Evolutionary conservation across 2,888 invertebrate genomes (phyloP).

Genomic region (Maniola hyperantus): DNA sequence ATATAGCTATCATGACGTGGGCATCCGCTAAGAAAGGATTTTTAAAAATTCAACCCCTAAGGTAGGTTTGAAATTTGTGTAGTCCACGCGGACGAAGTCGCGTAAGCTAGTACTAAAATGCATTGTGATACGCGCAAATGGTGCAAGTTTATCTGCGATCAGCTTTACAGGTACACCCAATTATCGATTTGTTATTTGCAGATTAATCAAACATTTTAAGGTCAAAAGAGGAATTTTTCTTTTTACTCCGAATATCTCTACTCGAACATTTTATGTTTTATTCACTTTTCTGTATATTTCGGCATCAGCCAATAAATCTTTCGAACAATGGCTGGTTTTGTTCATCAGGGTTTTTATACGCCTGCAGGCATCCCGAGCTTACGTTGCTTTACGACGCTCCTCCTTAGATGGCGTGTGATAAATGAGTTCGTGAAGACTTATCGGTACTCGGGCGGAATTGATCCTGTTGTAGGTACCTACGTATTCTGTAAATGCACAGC

Average conservation of each 20-base stretch:
- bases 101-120: too few species aligned
- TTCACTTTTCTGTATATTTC: constrained; percentile 57
- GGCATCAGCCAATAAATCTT: constrained; percentile 61
- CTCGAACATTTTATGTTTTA: constrained; percentile 53
- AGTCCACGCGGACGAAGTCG: too few species aligned
- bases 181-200: too few species aligned
- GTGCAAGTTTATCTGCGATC: too few species aligned
- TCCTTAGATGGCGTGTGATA: constrained; percentile 40
- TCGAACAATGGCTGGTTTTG: constrained; percentile 51
- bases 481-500: neutral
- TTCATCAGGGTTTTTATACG: constrained; percentile 53
- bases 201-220: neutral
- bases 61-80: too few species aligned
- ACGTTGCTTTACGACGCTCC: constrained; percentile 43
- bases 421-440: constrained; percentile 41
- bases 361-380: constrained; percentile 44
- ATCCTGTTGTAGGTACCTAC: constrained; percentile 10
- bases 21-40: too few species aligned
- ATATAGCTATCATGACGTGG: too few species aligned
- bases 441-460: constrained; percentile 37
- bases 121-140: too few species aligned
- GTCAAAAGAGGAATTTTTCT: neutral
- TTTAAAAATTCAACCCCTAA: too few species aligned
- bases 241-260: neutral
- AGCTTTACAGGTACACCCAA: too few species aligned